A percentile compares a stretch with the other conserved stretches of the same genome.
Evolutionary conservation across 2,888 invertebrate species (phyloP).

Genomic region (Caenorhabditis becei): DNA sequence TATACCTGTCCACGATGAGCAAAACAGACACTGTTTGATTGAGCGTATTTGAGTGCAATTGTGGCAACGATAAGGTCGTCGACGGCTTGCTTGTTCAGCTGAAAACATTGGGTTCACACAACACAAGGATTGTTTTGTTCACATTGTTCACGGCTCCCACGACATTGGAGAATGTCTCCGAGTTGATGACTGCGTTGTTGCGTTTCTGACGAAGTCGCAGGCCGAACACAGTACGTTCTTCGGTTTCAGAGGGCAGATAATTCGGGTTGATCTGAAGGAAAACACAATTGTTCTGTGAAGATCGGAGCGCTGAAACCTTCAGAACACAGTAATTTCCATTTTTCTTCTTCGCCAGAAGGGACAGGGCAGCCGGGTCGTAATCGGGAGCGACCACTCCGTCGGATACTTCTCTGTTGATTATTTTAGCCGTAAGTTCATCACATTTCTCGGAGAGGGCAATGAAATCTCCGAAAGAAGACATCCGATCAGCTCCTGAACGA

Average conservation of each 20-base stretch:
- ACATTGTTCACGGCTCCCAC: constrained; percentile 87
- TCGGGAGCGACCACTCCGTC: constrained; percentile 98
- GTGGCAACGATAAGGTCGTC: constrained; percentile 96
- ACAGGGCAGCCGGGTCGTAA: constrained; percentile 90
- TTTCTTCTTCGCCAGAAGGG: constrained; percentile 94
- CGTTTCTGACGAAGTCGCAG: constrained; percentile 89
- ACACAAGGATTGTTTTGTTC: neutral
- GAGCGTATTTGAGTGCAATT: constrained; percentile 96
- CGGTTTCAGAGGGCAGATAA: constrained; percentile 89
- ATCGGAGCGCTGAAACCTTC: constrained; percentile 84
- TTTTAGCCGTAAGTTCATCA: constrained; percentile 91
- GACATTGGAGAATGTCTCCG: constrained; percentile 88
- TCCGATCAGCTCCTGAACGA: constrained; percentile 90
- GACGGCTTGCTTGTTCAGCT: constrained; percentile 88
- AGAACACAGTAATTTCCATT: constrained; percentile 93
- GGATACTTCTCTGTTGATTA: constrained; percentile 93
- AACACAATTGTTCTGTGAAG: neutral
- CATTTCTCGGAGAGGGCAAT: constrained; percentile 94
- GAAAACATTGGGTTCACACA: constrained; percentile 53
- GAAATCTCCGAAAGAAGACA: constrained; percentile 99
- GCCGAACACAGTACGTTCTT: constrained; percentile 91
- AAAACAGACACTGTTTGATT: constrained; percentile 98
- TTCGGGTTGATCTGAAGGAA: constrained; percentile 88
- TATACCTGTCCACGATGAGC: constrained; percentile 89
- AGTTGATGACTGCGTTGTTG: constrained; percentile 91